A percentile compares a stretch with the other conserved stretches of the same genome.
Evolutionary conservation across 2,888 invertebrate species (phyloP).

Genomic region (Oligia strigilis): DNA sequence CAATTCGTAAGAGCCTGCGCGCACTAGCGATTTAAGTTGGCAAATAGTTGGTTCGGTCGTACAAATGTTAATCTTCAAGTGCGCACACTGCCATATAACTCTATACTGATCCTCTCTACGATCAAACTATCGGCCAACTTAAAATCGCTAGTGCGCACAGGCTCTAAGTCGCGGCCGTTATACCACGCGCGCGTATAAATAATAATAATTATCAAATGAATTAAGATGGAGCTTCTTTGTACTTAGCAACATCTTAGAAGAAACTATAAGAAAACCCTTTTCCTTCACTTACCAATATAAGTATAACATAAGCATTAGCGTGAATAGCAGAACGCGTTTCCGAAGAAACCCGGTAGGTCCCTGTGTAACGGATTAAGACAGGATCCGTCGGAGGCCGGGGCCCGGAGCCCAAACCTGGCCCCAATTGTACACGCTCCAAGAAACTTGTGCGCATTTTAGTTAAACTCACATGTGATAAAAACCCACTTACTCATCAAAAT

Average conservation of each 20-base stretch:
- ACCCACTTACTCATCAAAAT: slow-evolving; percentile 42
- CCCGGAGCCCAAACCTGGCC: slow-evolving; percentile 60
- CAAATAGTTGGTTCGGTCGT: too few species aligned
- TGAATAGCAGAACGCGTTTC: slow-evolving; percentile 56
- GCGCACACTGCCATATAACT: too few species aligned
- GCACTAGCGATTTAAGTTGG: too few species aligned
- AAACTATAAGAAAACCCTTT: slow-evolving; percentile 26
- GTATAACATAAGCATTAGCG: slow-evolving; percentile 37
- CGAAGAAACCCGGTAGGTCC: slow-evolving; percentile 60
- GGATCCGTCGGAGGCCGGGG: slow-evolving; percentile 52
- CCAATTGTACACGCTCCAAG: slow-evolving; percentile 74
- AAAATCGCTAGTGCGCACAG: too few species aligned
- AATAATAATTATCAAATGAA: neutral
- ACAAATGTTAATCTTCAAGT: too few species aligned
- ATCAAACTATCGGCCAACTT: too few species aligned
- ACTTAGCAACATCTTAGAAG: neutral
- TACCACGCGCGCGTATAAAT: neutral
- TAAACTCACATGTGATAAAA: slow-evolving; percentile 61
- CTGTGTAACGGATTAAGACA: slow-evolving; percentile 72
- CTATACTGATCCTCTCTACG: too few species aligned
- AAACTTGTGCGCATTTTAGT: slow-evolving; percentile 74
- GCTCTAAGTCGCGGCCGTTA: neutral
- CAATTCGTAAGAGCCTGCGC: neutral
- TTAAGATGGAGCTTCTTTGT: neutral
- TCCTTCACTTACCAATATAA: slow-evolving; percentile 25